Evolutionary conservation across 1,140 invertebrate genomes (phyloP).

Genomic region (Hyposmocoma kahamanoa): DNA sequence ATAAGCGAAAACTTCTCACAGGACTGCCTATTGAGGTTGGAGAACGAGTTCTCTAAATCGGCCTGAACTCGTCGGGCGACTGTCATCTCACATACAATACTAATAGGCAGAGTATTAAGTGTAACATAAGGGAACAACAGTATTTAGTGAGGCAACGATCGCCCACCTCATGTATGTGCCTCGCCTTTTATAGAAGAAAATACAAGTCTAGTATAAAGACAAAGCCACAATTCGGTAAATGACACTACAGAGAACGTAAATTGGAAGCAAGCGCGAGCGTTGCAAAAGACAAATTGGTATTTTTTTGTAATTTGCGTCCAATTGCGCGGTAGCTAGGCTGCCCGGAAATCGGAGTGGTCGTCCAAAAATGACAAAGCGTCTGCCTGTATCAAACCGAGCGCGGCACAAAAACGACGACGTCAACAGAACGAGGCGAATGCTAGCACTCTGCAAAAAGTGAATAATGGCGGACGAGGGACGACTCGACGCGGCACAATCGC

Average conservation of each 20-base stretch:
- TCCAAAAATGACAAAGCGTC: conserved; percentile 51
- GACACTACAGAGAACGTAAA: background rate
- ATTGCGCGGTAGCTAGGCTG: conserved; percentile 12
- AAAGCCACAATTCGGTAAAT: background rate
- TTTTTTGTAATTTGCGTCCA: conserved; percentile 27
- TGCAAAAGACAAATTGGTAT: conserved; percentile 1
- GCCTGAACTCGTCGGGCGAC: conserved; percentile 14
- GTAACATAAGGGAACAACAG: conserved; percentile 12
- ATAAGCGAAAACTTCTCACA: conserved; percentile 20
- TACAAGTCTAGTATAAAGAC: background rate
- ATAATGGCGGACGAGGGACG: conserved; percentile 38
- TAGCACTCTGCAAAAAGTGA: conserved; percentile 48
- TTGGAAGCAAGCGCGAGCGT: background rate
- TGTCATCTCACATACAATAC: conserved; percentile 18
- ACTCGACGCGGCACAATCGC: conserved; percentile 39
- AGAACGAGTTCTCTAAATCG: conserved; percentile 26
- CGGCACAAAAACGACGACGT: conserved; percentile 44
- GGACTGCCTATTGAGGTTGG: conserved; percentile 15
- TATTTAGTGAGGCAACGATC: background rate
- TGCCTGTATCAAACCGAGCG: conserved; percentile 37
- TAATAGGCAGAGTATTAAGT: conserved; percentile 14
- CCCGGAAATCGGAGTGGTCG: conserved; percentile 43
- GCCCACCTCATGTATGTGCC: background rate
- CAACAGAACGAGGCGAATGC: conserved; percentile 29
- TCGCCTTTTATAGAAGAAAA: background rate